Evolutionary conservation across 2,113 vertebrate genomes (phyloP).

Genomic region (Anas platyrhynchos): DNA sequence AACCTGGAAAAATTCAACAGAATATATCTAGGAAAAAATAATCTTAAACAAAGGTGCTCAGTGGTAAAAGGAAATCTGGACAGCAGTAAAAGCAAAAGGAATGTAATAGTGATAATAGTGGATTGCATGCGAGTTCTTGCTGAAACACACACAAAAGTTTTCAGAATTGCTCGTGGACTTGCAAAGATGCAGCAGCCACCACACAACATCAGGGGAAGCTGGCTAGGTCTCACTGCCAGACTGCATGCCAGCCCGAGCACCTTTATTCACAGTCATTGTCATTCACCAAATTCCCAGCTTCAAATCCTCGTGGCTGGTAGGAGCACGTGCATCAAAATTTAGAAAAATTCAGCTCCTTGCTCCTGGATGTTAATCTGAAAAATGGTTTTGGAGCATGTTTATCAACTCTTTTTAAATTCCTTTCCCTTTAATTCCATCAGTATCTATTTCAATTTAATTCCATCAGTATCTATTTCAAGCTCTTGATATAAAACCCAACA

Average conservation of each 20-base stretch:
- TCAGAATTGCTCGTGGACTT: not conserved
- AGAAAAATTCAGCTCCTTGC: not conserved
- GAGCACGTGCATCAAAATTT: not conserved
- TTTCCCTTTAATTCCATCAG: slow-evolving; percentile 15
- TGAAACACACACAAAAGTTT: not conserved
- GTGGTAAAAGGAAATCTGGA: not conserved
- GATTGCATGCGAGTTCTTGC: not conserved
- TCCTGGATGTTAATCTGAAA: not conserved
- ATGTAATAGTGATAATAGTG: not conserved
- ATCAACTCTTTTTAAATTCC: slow-evolving; percentile 16
- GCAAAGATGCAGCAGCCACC: accelerated
- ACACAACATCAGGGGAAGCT: not conserved
- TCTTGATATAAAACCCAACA: not conserved
- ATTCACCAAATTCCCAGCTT: not conserved
- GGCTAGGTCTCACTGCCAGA: too few species aligned
- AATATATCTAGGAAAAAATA: not conserved
- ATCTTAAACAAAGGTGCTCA: not conserved
- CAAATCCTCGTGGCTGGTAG: not conserved
- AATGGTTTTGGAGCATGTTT: accelerated
- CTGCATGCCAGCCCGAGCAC: not conserved
- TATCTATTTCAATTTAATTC: slow-evolving; percentile 48
- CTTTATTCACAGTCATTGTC: not conserved
- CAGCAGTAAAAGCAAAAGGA: not conserved
- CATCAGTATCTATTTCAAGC: not conserved
- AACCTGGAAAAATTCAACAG: not conserved